Base-by-base conservation (phyloP, 1,140 invertebrate species). In the Pygmarrhopalites habei region DNA sequence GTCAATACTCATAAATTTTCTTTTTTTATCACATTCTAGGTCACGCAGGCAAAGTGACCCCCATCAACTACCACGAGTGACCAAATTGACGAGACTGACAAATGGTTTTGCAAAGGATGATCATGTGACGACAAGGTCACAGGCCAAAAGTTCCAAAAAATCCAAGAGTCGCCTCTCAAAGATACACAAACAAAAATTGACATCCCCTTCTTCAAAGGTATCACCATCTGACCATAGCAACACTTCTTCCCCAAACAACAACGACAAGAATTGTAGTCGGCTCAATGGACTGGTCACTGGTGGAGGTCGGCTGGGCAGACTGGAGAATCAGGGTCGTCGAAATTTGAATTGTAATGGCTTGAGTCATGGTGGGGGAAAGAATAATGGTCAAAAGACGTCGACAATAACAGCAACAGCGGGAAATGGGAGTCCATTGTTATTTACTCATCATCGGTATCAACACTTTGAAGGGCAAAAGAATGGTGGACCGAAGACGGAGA, bases 111-210 rank as follows among this genome's bases (percentile, higher is more conserved):
- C 32, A 19, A 66, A 58, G 35, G 47, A 44, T 51, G 47, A 44
- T 29, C 65, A 62, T 28, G 49, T 66, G 56, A 66, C 65, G 25
- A 66, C 65, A 46, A 25, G 65, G 25, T 66, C 65, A 19, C 44
- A 66, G 49, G 46, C 60, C 56, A 58, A 66, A 63, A 62, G 25
- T 28, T 30, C 26, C 46, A 59, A 51, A 51, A 46, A 44, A 23
- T 21, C 26, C 12, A 46, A 57, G 15, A 57, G 32, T 23, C 55
- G 53, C 26, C 44, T 35, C 44, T 35, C 51, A 19, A 61, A 55
- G 32, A 53, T 52, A 39, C 35, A 53, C 35, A 51, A 58, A 44
- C 26, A 26, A 12, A 51, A 26, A 55, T 35, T 23, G 59, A 47
- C 35, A 17, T 44, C n/a, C 23, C 19, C 25, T 25, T 2, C 47